A percentile compares a stretch with the other conserved stretches of the same genome.
Conservation (phyloP, 2,797 vertebrate species). For the Paratrypauchen microcephalus region DNA sequence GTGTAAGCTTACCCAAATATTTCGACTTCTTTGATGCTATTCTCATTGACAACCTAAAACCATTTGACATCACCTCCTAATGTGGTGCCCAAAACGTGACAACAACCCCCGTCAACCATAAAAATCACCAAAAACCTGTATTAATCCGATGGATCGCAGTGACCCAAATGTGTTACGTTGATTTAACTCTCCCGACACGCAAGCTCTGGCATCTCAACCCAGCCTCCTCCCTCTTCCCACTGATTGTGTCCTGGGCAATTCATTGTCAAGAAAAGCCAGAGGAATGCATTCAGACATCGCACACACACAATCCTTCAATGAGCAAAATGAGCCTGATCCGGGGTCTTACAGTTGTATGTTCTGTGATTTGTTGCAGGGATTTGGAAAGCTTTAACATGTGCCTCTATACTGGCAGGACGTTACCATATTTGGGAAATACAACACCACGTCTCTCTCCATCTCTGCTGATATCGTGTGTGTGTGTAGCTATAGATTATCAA, state of each 20-base stretch:
- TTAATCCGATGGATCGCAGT: constrained; percentile 60
- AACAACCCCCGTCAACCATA: constrained; percentile 20
- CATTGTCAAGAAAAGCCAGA: constrained; percentile 53
- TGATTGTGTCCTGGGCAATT: constrained; percentile 50
- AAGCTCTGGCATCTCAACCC: constrained; percentile 45
- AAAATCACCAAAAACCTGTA: constrained; percentile 51
- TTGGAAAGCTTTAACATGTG: constrained; percentile 73
- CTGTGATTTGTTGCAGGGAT: constrained; percentile 78
- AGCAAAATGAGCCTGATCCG: constrained; percentile 74
- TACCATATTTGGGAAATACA: constrained; percentile 53
- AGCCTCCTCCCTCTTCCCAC: constrained; percentile 57
- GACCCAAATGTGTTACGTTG: constrained; percentile 52
- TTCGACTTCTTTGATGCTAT: not conserved
- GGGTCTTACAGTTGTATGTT: constrained; percentile 73
- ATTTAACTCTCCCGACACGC: constrained; percentile 60
- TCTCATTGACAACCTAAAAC: not conserved
- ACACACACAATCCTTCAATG: constrained; percentile 64
- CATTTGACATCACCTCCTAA: not conserved
- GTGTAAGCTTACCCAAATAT: not conserved
- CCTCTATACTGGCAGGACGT: constrained; percentile 61
- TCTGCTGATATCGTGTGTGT: constrained; percentile 48
- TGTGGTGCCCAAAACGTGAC: constrained; percentile 2
- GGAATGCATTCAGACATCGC: constrained; percentile 67
- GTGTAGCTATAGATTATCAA: constrained; percentile 28
- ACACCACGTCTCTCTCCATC: constrained; percentile 52